A percentile compares a stretch with the other conserved stretches of the same genome.
Evolutionary conservation across 2,113 vertebrate genomes (phyloP).

Genomic region (Malurus cyaneus): DNA sequence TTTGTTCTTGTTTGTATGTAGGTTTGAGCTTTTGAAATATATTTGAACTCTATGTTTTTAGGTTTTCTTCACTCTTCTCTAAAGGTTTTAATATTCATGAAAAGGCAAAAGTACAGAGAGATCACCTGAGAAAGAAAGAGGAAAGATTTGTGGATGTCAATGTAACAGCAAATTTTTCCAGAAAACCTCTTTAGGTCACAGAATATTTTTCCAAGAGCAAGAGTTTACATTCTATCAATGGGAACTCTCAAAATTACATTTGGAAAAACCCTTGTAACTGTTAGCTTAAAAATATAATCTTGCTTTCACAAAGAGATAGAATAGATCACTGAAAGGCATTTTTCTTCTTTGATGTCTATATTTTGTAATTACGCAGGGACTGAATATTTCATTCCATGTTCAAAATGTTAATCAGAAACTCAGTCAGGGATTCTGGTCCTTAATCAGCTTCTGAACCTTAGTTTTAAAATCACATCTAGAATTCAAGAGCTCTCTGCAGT

Average conservation of each 20-base stretch:
- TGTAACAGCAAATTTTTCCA: background rate
- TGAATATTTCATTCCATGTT: background rate
- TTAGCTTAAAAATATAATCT: background rate
- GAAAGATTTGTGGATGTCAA: background rate
- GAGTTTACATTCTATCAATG: background rate
- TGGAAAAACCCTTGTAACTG: background rate
- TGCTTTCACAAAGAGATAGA: background rate
- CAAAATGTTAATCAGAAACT: constrained; percentile 32
- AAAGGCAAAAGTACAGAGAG: background rate
- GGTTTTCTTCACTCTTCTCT: background rate
- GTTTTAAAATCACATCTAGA: background rate
- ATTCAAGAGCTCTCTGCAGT: background rate
- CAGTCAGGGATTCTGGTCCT: background rate
- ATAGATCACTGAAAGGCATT: background rate
- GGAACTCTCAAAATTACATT: background rate
- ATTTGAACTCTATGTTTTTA: background rate
- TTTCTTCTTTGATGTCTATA: background rate
- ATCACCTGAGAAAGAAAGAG: background rate
- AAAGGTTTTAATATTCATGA: background rate
- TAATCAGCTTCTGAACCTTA: background rate
- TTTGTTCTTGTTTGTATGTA: background rate
- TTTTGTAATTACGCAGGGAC: background rate
- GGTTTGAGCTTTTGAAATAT: background rate
- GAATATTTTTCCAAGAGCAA: background rate
- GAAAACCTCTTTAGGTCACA: background rate